Percentiles rank a stretch among this genome's conserved stretches.
These are phyloP conservation scores for Brenthis daphne DNA, from an alignment of 2,888 invertebrate genomes.

Conservation along the genomic window DNA sequence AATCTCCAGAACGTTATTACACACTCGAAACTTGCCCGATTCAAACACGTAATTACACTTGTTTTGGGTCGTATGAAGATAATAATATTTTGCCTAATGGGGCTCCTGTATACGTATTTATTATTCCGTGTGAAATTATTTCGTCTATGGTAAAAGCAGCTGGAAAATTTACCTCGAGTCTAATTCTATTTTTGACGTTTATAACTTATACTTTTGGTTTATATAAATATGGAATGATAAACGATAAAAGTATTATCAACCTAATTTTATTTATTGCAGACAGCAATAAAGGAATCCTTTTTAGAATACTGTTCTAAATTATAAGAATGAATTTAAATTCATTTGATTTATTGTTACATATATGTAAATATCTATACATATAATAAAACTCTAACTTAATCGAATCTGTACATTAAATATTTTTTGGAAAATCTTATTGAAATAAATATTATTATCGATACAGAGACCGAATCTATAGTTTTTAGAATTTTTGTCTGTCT, in stretches of 20 bases:
- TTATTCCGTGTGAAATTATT: constrained; percentile 38
- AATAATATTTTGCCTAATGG: constrained; percentile 44
- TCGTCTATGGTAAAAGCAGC: constrained; percentile 33
- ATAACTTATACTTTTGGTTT: background rate
- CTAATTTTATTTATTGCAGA: background rate
- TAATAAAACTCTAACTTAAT: too few relatives aligned
- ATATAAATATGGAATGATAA: background rate
- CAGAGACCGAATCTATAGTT: too few relatives aligned
- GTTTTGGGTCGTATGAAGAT: constrained; percentile 43
- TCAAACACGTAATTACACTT: constrained; percentile 43
- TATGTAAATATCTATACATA: too few relatives aligned
- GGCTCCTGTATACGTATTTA: constrained; percentile 38
- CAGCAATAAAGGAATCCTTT: too few relatives aligned
- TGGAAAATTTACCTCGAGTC: constrained; percentile 7
- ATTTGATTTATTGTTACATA: too few relatives aligned
- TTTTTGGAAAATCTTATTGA: too few relatives aligned
- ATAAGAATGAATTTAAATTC: too few relatives aligned
- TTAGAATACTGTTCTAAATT: too few relatives aligned
- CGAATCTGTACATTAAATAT: too few relatives aligned
- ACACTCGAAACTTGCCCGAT: constrained; percentile 42
- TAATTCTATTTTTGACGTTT: constrained; percentile 9
- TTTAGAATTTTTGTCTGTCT: too few relatives aligned
- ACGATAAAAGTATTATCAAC: background rate
- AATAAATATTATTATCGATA: too few relatives aligned
- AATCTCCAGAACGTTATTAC: constrained; percentile 40